These are phyloP conservation scores for Morbakka virulenta DNA, from an alignment of 30 jellyfish, hydroid and myxozoan species.

Conservation along the genomic window DNA sequence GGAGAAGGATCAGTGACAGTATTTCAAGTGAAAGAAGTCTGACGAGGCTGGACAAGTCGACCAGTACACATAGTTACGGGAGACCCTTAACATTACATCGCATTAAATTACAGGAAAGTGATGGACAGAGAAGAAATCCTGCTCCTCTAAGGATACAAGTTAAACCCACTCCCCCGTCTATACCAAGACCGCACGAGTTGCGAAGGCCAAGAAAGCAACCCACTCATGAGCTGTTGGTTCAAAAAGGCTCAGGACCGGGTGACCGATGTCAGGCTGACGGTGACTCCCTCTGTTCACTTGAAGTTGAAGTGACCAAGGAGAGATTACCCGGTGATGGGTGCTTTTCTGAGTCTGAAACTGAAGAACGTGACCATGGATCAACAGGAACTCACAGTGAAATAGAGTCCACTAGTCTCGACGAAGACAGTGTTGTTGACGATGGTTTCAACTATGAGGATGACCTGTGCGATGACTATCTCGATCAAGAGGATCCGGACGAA, in stretches of 20 bases:
- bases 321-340: conserved; percentile 10
- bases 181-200: background rate
- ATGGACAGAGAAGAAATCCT: background rate
- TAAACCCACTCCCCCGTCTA: background rate
- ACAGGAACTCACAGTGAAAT: background rate
- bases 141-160: background rate
- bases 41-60: background rate
- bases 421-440: background rate
- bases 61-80: background rate
- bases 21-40: background rate
- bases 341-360: background rate
- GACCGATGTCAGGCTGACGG: background rate
- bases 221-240: background rate
- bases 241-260: background rate
- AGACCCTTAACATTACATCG: background rate
- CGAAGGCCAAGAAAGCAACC: background rate
- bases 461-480: background rate
- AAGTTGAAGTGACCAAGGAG: background rate
- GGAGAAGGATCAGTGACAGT: background rate
- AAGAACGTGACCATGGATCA: background rate
- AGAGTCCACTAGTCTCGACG: background rate
- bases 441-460: background rate
- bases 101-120: background rate
- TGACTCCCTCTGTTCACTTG: background rate
- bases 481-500: background rate